A percentile compares a stretch with the other conserved stretches of the same genome.
phyloP scores from a whole-genome alignment of 2,888 invertebrate genomes.

The Drosophila silvestris region DNA sequence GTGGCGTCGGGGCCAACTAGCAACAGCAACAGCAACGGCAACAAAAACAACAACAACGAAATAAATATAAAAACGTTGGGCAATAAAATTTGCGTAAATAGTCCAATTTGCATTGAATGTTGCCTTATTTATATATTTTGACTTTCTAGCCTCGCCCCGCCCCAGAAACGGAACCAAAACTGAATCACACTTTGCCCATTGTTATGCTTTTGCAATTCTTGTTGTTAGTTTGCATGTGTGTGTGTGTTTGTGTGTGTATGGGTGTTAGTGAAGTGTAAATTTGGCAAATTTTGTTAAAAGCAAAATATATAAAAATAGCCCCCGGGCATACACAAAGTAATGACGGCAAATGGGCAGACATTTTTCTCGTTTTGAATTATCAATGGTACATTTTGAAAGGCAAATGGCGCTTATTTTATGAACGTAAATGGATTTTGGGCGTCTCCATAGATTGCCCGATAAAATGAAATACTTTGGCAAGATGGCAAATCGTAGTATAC shows the following conservation, averaged over 20 bases:
- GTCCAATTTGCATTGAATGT: constrained; percentile 81
- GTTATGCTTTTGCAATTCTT: constrained; percentile 38
- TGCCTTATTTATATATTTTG: constrained; percentile 74
- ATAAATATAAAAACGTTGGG: constrained; percentile 81
- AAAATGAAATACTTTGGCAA: not conserved
- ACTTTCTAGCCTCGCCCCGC: constrained; percentile 28
- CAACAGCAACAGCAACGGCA: constrained; percentile 33
- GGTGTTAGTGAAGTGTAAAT: constrained; percentile 74
- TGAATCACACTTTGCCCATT: constrained; percentile 64
- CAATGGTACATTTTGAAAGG: constrained; percentile 52
- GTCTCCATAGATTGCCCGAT: constrained; percentile 11
- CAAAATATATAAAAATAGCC: constrained; percentile 45
- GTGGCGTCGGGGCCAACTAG: constrained; percentile 47
- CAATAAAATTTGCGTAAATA: constrained; percentile 84
- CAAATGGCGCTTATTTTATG: constrained; percentile 45
- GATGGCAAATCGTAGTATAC: constrained; percentile 4
- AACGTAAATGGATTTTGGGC: constrained; percentile 21
- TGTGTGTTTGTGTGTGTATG: constrained; percentile 17
- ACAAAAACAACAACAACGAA: constrained; percentile 49
- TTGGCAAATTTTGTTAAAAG: constrained; percentile 79
- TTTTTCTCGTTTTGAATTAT: constrained; percentile 53
- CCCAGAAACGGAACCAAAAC: constrained; percentile 31
- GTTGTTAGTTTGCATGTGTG: constrained; percentile 25
- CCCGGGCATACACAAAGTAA: constrained; percentile 12
- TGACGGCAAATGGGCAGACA: constrained; percentile 38